A percentile compares a stretch with the other conserved stretches of the same genome.
These are phyloP conservation scores for Lepidocolaptes lacrymiger DNA, from an alignment of 2,797 vertebrate species.

Conservation along the genomic window DNA sequence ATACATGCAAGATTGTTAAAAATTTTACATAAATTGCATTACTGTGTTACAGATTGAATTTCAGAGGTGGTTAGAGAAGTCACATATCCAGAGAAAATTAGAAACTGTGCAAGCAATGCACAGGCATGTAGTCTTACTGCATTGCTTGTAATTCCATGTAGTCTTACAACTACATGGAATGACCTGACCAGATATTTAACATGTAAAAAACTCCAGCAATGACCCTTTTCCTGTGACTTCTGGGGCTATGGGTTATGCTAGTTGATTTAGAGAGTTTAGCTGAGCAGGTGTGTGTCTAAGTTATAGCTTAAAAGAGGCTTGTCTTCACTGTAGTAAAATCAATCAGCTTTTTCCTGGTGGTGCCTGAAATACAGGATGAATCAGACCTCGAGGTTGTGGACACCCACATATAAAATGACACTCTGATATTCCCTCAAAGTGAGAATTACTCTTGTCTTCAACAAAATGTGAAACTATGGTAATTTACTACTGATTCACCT, in stretches of 20 bases:
- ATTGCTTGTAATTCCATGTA: not conserved
- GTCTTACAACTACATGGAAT: not conserved
- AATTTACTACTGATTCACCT: not conserved
- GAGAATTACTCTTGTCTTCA: not conserved
- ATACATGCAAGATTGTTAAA: not conserved
- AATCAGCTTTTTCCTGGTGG: not conserved
- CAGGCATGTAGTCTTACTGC: not conserved
- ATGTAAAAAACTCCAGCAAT: rapidly evolving
- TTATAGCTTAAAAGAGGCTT: not conserved
- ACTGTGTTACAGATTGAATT: not conserved
- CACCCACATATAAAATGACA: not conserved
- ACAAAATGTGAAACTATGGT: not conserved
- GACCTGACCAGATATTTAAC: not conserved
- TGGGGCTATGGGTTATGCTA: not conserved
- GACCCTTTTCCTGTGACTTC: not conserved
- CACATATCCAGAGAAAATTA: not conserved
- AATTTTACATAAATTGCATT: not conserved
- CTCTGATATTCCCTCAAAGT: not conserved
- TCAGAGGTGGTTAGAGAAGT: not conserved
- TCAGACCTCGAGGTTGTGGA: not conserved
- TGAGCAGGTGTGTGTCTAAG: not conserved
- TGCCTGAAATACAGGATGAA: not conserved
- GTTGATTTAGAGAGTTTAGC: not conserved
- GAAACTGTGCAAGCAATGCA: not conserved
- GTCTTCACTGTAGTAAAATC: not conserved